A percentile compares a stretch with the other conserved stretches of the same genome.
These are phyloP conservation scores for Oriolus oriolus DNA, from an alignment of 2,113 vertebrate genomes.

Conservation along the genomic window DNA sequence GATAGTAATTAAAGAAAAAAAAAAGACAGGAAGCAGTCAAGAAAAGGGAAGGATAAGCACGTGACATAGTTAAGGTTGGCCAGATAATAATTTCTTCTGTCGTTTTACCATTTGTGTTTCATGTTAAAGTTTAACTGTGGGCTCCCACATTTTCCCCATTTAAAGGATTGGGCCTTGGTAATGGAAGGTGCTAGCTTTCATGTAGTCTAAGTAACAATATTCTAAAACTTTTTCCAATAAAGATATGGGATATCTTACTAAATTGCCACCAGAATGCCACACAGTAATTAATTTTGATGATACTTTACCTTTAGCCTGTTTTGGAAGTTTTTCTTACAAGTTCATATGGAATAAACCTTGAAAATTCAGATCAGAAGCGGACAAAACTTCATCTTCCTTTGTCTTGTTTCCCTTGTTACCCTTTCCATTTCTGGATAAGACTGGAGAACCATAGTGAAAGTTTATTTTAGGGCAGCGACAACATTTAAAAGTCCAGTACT, in stretches of 20 bases:
- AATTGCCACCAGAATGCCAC: neutral
- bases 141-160: neutral
- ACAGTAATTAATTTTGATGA: neutral
- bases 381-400: neutral
- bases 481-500: neutral
- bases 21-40: neutral
- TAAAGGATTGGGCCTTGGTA: neutral
- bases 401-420: neutral
- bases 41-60: fast-evolving
- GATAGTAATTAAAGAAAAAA: neutral
- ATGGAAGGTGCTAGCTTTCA: neutral
- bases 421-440: neutral
- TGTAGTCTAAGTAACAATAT: neutral
- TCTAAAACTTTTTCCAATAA: neutral
- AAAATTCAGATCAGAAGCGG: neutral
- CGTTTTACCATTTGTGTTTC: neutral
- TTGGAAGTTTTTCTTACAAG: neutral
- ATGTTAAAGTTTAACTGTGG: neutral
- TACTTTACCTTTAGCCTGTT: neutral
- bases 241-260: neutral
- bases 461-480: neutral
- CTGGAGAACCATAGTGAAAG: neutral
- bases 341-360: neutral
- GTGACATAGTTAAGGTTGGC: neutral
- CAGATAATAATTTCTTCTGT: neutral